Evolutionary conservation across 2,888 invertebrate genomes (phyloP).

Genomic region (Lasiommata megera): DNA sequence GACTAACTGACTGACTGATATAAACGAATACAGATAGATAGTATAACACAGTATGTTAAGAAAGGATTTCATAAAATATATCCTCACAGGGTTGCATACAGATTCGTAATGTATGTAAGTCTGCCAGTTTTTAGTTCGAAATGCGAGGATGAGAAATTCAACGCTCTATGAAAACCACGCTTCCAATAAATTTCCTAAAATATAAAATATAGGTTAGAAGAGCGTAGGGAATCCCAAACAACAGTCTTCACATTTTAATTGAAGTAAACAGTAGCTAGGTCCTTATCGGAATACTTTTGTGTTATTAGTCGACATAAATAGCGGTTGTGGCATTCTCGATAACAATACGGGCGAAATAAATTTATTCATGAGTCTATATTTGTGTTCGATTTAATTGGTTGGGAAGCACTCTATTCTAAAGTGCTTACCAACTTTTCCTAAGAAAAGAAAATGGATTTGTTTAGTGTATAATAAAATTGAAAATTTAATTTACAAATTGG

Average conservation of each 20-base stretch:
- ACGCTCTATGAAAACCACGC: background rate
- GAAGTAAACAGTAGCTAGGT: background rate
- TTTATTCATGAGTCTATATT: background rate
- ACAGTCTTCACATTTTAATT: background rate
- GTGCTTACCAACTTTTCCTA: background rate
- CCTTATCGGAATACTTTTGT: background rate
- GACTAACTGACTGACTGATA: background rate
- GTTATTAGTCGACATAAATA: background rate
- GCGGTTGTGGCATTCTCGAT: background rate
- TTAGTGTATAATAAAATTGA: too few relatives aligned
- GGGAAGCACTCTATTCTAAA: background rate
- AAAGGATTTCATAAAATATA: too few relatives aligned
- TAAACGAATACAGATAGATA: too few relatives aligned
- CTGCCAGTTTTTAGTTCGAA: too few relatives aligned
- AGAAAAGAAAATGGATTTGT: background rate
- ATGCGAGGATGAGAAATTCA: too few relatives aligned
- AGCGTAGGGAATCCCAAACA: background rate
- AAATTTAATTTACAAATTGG: too few relatives aligned
- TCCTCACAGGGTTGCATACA: too few relatives aligned
- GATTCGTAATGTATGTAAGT: too few relatives aligned
- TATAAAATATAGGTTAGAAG: background rate
- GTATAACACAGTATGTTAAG: too few relatives aligned
- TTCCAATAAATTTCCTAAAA: background rate
- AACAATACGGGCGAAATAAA: background rate
- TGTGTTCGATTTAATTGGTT: background rate